These are phyloP conservation scores for Protonemura montana DNA, from an alignment of 2,888 invertebrate species.

Conservation along the genomic window DNA sequence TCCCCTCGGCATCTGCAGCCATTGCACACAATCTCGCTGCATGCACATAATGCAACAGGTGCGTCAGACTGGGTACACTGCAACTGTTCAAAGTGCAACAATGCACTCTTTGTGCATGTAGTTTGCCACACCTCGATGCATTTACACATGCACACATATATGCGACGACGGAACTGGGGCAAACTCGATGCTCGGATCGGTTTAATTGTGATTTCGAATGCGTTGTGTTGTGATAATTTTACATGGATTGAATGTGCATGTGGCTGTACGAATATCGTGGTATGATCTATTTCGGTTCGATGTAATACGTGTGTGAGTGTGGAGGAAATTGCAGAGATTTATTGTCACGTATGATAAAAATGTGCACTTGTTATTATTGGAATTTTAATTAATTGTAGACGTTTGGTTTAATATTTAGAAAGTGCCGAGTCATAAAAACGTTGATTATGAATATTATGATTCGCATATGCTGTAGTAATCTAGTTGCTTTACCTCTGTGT, in stretches of 20 bases:
- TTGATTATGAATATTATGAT: not conserved
- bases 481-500: not conserved
- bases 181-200: not conserved
- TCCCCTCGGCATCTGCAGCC: not conserved
- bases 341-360: not conserved
- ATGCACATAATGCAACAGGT: not conserved
- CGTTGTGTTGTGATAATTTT: not conserved
- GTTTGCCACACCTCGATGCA: not conserved
- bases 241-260: not conserved
- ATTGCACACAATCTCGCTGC: not conserved
- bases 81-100: not conserved
- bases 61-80: not conserved
- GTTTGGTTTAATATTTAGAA: not conserved
- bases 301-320: not conserved
- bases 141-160: not conserved
- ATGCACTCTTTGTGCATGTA: not conserved
- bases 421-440: not conserved
- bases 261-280: not conserved
- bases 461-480: not conserved
- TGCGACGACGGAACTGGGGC: not conserved
- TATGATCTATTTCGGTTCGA: not conserved
- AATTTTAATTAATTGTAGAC: slow-evolving; percentile 5
- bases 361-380: not conserved
- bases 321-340: not conserved
- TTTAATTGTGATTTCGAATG: not conserved